A percentile compares a stretch with the other conserved stretches of the same genome.
phyloP scores from a whole-genome alignment of 2,888 invertebrate species.

The Pheosia gnoma region DNA sequence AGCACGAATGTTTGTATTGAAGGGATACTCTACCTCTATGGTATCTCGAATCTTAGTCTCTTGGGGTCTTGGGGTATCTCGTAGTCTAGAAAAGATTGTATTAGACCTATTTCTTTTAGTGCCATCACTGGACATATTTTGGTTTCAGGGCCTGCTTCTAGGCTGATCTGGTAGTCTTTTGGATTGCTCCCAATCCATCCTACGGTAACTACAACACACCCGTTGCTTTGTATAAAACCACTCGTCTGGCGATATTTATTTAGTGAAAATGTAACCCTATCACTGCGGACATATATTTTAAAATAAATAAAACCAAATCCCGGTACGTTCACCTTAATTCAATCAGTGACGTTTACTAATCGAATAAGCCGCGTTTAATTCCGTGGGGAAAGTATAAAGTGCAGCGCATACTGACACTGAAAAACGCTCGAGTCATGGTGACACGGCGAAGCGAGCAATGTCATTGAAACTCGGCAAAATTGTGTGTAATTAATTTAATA shows the following conservation, averaged over 20 bases:
- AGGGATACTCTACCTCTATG: too few relatives aligned
- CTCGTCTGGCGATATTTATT: neutral
- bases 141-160: too few relatives aligned
- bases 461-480: neutral
- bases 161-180: too few relatives aligned
- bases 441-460: conserved; percentile 5
- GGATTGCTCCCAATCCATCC: too few relatives aligned
- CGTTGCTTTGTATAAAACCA: too few relatives aligned
- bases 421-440: conserved; percentile 47
- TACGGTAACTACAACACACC: too few relatives aligned
- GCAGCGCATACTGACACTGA: conserved; percentile 42
- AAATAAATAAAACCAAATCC: conserved; percentile 38
- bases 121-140: too few relatives aligned
- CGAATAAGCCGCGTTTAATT: conserved; percentile 79
- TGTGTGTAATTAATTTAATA: neutral
- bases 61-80: too few relatives aligned
- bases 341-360: conserved; percentile 77
- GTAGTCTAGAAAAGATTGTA: too few relatives aligned
- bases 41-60: too few relatives aligned
- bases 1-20: too few relatives aligned
- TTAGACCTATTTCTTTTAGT: too few relatives aligned
- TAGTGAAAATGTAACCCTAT: neutral
- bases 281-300: conserved; percentile 7
- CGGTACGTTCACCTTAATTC: conserved; percentile 77
- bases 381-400: conserved; percentile 61